Conservation (phyloP, 2,113 vertebrate species). For the Mirounga angustirostris region DNA sequence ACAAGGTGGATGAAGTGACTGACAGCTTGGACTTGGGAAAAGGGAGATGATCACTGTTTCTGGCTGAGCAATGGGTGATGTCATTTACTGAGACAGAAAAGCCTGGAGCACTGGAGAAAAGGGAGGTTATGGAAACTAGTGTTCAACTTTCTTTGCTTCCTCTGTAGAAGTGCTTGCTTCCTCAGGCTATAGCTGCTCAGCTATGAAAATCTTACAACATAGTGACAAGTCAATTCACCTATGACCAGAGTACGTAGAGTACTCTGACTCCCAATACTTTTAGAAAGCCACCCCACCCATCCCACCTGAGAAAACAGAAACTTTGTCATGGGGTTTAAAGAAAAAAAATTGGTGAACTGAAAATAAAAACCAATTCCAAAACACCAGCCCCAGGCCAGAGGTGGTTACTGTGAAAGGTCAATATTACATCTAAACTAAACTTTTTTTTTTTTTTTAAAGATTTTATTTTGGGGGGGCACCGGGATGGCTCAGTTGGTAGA, state of each 20-base stretch:
- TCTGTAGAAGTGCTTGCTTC: not conserved
- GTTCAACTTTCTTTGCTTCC: constrained; percentile 9
- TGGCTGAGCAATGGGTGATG: not conserved
- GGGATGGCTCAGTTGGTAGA: not conserved
- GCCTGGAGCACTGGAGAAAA: not conserved
- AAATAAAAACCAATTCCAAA: constrained; percentile 23
- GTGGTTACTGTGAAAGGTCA: not conserved
- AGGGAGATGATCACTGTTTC: constrained; percentile 12
- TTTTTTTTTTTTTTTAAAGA: too few species aligned
- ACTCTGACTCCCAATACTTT: not conserved
- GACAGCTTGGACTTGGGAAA: not conserved
- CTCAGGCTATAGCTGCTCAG: not conserved
- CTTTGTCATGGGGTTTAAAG: not conserved
- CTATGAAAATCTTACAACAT: constrained; percentile 6
- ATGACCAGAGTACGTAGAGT: not conserved
- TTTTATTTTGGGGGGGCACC: not conserved
- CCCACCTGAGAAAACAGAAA: not conserved
- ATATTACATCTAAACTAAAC: not conserved
- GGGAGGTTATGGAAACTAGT: not conserved
- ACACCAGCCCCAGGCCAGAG: not conserved
- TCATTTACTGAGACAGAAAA: constrained; percentile 44
- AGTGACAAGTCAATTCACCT: not conserved
- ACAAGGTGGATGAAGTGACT: not conserved
- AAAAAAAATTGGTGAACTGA: not conserved
- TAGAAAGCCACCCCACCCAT: not conserved